phyloP scores from a whole-genome alignment of 2,797 vertebrate genomes.

The Cygnus olor region DNA sequence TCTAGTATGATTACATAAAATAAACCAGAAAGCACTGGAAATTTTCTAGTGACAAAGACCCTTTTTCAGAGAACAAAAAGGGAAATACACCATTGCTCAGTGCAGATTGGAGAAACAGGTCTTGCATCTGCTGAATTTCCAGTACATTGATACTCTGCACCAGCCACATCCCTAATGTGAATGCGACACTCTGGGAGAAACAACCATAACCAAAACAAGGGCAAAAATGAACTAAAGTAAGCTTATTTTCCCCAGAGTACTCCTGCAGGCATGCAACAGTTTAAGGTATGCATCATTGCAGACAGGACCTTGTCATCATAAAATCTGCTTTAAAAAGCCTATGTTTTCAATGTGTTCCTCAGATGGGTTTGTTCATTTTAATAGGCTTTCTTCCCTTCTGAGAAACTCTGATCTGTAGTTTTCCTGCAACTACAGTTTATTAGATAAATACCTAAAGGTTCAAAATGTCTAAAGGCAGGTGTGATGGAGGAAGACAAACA shows the following conservation, averaged over 20 bases:
- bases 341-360: not conserved
- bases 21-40: not conserved
- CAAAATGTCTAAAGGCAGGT: not conserved
- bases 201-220: not conserved
- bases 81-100: not conserved
- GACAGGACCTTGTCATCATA: not conserved
- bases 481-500: not conserved
- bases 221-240: not conserved
- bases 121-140: not conserved
- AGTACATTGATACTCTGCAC: not conserved
- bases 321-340: not conserved
- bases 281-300: not conserved
- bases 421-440: not conserved
- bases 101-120: not conserved
- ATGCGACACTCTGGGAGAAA: not conserved
- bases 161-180: not conserved
- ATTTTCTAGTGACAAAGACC: not conserved
- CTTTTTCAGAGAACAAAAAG: not conserved
- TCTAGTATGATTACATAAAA: not conserved
- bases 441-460: not conserved
- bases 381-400: not conserved
- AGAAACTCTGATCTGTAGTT: not conserved
- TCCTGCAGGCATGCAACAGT: not conserved
- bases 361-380: not conserved
- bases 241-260: not conserved